Conservation (phyloP, 2,113 vertebrate species). For the Condylura cristata region DNA sequence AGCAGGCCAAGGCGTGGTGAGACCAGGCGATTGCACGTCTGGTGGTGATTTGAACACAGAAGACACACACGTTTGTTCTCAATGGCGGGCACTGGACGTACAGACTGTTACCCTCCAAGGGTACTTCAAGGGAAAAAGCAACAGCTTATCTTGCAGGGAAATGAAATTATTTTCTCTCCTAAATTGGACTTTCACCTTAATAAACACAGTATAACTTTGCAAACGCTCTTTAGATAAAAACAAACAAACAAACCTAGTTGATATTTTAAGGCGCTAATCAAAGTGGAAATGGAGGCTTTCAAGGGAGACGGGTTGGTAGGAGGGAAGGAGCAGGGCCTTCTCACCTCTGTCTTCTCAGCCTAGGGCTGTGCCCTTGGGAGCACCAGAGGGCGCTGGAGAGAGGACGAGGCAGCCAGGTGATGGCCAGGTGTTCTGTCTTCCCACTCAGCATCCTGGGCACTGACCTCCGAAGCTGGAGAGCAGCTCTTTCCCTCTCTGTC, state of each 20-base stretch:
- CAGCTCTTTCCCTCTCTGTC: background rate
- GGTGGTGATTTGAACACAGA: too few species aligned
- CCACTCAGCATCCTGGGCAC: accelerated
- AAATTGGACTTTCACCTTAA: background rate
- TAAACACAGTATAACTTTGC: background rate
- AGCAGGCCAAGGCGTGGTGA: too few species aligned
- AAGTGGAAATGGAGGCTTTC: background rate
- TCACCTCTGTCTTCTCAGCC: too few species aligned
- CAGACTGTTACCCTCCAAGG: too few species aligned
- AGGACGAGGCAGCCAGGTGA: background rate
- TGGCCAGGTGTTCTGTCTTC: background rate
- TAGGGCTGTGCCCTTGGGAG: too few species aligned
- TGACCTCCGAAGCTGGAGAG: background rate
- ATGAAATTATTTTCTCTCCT: background rate
- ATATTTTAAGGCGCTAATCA: background rate
- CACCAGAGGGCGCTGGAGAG: conserved; percentile 73
- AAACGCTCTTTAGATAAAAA: background rate
- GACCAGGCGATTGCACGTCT: too few species aligned
- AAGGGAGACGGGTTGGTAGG: background rate
- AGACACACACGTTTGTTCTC: too few species aligned
- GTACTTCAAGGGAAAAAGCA: too few species aligned
- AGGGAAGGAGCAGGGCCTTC: too few species aligned
- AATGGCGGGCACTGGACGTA: too few species aligned
- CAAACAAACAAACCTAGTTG: too few species aligned
- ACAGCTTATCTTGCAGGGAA: background rate